Conservation (phyloP, 2,797 vertebrate species). For the Acrocephalus scirpaceus region DNA sequence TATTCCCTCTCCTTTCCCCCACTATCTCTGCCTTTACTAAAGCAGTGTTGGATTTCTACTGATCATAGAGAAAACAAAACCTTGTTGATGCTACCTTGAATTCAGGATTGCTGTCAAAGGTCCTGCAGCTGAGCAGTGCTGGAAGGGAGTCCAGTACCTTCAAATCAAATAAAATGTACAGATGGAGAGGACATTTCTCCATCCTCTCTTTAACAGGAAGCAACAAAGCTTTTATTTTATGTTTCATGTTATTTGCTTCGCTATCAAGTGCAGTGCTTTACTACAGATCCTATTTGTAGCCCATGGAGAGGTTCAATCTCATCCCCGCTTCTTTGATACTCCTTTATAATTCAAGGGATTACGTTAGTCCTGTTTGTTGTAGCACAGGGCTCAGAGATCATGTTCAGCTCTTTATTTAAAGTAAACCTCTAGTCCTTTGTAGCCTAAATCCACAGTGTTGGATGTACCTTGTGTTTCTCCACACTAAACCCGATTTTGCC, state of each 20-base stretch:
- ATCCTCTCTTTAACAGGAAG: background rate
- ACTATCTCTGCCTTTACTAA: background rate
- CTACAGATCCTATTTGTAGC: background rate
- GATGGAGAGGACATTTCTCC: background rate
- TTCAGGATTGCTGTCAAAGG: background rate
- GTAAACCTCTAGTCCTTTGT: background rate
- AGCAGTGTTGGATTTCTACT: background rate
- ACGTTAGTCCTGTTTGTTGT: background rate
- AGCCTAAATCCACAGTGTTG: background rate
- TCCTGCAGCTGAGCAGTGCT: background rate
- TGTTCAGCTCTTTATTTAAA: background rate
- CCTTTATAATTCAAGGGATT: background rate
- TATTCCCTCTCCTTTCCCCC: background rate
- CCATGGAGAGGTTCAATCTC: background rate
- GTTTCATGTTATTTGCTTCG: accelerated
- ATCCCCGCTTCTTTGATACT: background rate
- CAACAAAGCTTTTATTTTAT: accelerated
- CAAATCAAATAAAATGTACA: background rate
- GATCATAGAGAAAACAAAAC: background rate
- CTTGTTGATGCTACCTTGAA: background rate
- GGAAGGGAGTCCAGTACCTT: background rate
- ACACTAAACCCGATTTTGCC: background rate
- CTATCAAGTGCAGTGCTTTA: background rate
- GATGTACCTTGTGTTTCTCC: background rate
- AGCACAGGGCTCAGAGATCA: background rate